Evolutionary conservation across 1,140 invertebrate genomes (phyloP).

Genomic region (Subanguina moxae): DNA sequence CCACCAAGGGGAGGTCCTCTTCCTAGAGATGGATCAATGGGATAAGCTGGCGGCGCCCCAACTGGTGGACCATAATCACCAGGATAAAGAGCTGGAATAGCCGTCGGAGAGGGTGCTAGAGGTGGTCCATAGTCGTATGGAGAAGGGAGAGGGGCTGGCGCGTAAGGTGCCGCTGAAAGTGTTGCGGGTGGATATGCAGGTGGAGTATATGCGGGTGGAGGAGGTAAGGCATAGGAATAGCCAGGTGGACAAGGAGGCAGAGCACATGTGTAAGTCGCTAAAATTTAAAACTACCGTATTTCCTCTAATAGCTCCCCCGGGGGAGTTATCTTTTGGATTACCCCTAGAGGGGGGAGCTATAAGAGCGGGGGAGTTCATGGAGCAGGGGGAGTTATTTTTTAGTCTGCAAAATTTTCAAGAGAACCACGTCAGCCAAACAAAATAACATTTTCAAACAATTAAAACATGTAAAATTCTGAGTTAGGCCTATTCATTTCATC

Average conservation of each 20-base stretch:
- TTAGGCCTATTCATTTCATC: too few relatives aligned
- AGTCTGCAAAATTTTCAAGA: too few relatives aligned
- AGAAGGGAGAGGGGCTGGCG: neutral
- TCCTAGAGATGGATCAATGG: neutral
- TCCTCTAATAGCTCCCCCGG: too few relatives aligned
- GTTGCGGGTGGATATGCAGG: neutral
- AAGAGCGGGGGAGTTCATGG: too few relatives aligned
- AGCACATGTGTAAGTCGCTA: neutral
- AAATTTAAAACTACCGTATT: too few relatives aligned
- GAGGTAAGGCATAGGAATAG: neutral
- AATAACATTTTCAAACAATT: too few relatives aligned
- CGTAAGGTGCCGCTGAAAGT: neutral
- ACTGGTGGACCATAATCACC: neutral
- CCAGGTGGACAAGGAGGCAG: neutral
- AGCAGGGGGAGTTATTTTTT: too few relatives aligned
- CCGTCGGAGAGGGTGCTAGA: neutral
- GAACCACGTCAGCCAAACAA: too few relatives aligned
- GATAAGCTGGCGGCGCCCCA: neutral
- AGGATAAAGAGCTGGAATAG: neutral
- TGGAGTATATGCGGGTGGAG: neutral
- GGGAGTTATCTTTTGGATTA: too few relatives aligned
- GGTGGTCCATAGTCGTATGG: slow-evolving; percentile 6
- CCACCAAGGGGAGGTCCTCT: too few relatives aligned
- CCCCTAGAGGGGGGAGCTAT: too few relatives aligned
- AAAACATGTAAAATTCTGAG: too few relatives aligned